Conservation (phyloP, 2,888 invertebrate species). For the Villa cingulata region DNA sequence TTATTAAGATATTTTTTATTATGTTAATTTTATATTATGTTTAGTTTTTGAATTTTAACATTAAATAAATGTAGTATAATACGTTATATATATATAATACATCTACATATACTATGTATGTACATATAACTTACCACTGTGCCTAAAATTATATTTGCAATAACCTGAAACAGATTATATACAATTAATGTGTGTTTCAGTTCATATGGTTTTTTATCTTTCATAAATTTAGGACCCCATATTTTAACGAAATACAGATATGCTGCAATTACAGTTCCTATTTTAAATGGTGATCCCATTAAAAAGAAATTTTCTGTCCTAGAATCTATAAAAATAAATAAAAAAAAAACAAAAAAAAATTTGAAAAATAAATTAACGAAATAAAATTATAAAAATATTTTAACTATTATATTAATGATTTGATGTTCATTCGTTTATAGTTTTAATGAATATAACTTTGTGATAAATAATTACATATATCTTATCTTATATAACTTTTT, state of each 20-base stretch:
- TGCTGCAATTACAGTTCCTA: conserved; percentile 38
- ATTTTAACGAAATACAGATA: conserved; percentile 55
- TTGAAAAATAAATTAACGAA: too few species aligned
- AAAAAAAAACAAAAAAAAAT: not conserved
- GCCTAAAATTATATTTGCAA: not conserved
- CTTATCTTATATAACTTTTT: too few species aligned
- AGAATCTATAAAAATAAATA: conserved; percentile 39
- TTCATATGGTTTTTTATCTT: conserved; percentile 46
- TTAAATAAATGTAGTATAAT: too few species aligned
- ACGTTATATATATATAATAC: not conserved
- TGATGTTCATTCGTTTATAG: too few species aligned
- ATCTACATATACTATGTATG: not conserved
- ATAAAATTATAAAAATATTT: too few species aligned
- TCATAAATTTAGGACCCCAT: conserved; percentile 58
- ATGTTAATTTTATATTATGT: too few species aligned
- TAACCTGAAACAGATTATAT: conserved; percentile 4
- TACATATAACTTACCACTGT: not conserved
- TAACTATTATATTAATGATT: too few species aligned
- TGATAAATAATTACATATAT: too few species aligned
- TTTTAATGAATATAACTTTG: too few species aligned
- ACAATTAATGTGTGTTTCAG: conserved; percentile 41
- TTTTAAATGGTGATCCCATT: conserved; percentile 48
- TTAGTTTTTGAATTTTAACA: too few species aligned
- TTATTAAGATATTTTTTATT: too few species aligned
- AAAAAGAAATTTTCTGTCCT: conserved; percentile 51